Evolutionary conservation across 2,888 invertebrate genomes (phyloP), one percentile per base, ranked within the genome.

Genomic region (Bugula neritina): DNA sequence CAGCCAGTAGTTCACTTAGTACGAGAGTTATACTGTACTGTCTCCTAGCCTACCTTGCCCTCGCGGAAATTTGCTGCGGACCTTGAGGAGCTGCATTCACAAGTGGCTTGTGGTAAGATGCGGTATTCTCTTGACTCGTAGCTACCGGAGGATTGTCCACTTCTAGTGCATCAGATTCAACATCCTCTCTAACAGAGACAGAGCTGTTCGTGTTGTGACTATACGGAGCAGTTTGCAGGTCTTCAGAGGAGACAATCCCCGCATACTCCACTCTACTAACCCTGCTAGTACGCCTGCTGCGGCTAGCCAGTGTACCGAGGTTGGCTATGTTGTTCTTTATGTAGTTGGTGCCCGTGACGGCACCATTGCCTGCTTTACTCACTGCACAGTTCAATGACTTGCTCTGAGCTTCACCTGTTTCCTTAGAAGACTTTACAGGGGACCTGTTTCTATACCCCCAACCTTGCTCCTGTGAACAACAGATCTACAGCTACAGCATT

Each of bases 361-460:
- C 29, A 63, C 63, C 31, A 31, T 3, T 31, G 13, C 29, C 63
- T 13, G 13, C 10, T 25, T 21, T 13, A 34, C 31, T 63, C 17
- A 13, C 31, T 29, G 29, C 27, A 13, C 31, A 63, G n/a, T n/a
- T 57, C 31, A 31, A 10, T 29, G 34, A 21, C 3, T 31, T 21
- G 5, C 31, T 5, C 31, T 63, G 63, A 13, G 63, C 27, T 10
- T 21, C 31, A 21, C 27, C 63, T 34, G 31, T 10, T 13, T 63
- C 63, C n/a, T 63, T 63, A 17, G 63, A 25, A 31, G 70, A 54
- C 31, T 54, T 70, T 5, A 43, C 13, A 5, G 70, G 52, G 5
- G 70, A 10, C 23, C 70, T 43, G 52, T 43, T 70, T 23, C 21
- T 70, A 29, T 70, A 70, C 27, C 70, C 70, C 70, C 70, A 70